These are phyloP conservation scores for Todus mexicanus DNA, from an alignment of 2,797 vertebrate species.

Conservation along the genomic window DNA sequence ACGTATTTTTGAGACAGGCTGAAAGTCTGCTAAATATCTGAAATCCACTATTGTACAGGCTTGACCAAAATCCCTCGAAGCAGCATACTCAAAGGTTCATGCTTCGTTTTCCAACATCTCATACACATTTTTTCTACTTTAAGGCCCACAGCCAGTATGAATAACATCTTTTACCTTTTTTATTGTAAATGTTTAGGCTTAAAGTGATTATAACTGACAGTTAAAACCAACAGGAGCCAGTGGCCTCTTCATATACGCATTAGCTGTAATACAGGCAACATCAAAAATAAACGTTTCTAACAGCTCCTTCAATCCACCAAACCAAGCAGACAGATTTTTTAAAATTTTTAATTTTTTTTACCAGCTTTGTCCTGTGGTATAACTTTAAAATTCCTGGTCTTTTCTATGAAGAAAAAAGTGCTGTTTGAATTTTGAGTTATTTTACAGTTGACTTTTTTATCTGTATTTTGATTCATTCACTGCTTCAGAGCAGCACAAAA, in stretches of 20 bases:
- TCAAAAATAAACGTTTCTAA: slow-evolving; percentile 49
- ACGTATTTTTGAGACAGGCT: neutral
- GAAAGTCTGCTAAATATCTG: neutral
- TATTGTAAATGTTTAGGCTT: slow-evolving; percentile 59
- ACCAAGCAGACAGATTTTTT: neutral
- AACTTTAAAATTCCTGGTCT: neutral
- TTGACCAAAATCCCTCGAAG: neutral
- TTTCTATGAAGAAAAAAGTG: neutral
- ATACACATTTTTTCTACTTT: neutral
- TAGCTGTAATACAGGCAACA: slow-evolving; percentile 38
- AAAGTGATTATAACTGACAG: slow-evolving; percentile 65
- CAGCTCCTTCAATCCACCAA: neutral
- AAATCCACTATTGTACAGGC: neutral
- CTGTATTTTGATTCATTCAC: slow-evolving; percentile 40
- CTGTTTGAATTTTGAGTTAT: neutral
- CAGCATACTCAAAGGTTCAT: neutral
- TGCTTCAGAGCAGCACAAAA: slow-evolving; percentile 11
- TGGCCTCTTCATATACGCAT: slow-evolving; percentile 26
- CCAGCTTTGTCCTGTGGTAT: neutral
- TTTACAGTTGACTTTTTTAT: slow-evolving; percentile 16
- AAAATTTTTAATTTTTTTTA: neutral
- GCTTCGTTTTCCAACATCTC: slow-evolving; percentile 23
- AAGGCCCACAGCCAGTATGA: slow-evolving; percentile 13
- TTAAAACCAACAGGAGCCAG: slow-evolving; percentile 61
- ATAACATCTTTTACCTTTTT: slow-evolving; percentile 65